Conservation (phyloP, 2,888 invertebrate genomes). For the Conistra vaccinii region DNA sequence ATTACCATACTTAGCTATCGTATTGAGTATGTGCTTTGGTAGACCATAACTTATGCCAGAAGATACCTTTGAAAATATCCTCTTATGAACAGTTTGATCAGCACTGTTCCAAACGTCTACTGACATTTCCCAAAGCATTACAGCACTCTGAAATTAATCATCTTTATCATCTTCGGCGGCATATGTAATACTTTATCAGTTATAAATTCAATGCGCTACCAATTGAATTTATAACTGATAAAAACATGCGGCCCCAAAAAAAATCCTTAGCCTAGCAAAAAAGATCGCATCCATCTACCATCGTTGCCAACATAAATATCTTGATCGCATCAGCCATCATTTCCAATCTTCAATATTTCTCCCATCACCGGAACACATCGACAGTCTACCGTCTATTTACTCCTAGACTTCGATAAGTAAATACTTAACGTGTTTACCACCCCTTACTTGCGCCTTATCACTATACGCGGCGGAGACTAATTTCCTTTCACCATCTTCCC, state of each 20-base stretch:
- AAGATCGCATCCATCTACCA: background rate
- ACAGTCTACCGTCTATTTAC: conserved; percentile 37
- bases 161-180: background rate
- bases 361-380: conserved; percentile 41
- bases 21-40: no score
- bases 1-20: background rate
- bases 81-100: background rate
- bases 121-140: background rate
- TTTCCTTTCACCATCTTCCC: conserved; percentile 55
- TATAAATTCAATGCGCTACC: background rate
- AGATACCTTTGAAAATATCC: background rate
- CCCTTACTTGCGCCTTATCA: conserved; percentile 56
- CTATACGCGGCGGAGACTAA: conserved; percentile 43
- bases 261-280: background rate
- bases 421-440: conserved; percentile 34
- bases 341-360: conserved; percentile 32
- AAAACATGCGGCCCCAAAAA: background rate
- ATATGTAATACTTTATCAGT: background rate
- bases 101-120: background rate
- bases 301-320: conserved; percentile 5
- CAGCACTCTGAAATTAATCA: background rate
- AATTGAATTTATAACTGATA: no score
- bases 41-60: background rate
- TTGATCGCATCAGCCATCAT: conserved; percentile 19
- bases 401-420: conserved; percentile 55